These are phyloP conservation scores for Platyrinchus mystaceus DNA, from an alignment of 2,797 vertebrate species.

Conservation along the genomic window DNA sequence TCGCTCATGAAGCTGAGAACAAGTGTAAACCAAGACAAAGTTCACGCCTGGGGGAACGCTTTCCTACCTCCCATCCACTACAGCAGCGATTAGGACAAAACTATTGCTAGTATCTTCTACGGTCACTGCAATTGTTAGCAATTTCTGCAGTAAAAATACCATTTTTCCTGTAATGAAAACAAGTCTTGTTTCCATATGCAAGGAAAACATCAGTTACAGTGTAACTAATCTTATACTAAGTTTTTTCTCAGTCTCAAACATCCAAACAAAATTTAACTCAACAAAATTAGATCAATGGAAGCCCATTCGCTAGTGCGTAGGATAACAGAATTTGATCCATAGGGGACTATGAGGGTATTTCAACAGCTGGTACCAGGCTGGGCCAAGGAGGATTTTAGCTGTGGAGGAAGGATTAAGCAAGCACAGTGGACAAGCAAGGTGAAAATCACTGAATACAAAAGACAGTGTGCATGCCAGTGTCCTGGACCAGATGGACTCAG, in stretches of 20 bases:
- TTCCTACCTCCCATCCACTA: background rate
- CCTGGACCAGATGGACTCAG: background rate
- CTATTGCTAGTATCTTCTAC: background rate
- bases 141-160: background rate
- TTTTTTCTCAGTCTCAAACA: background rate
- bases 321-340: background rate
- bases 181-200: background rate
- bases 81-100: background rate
- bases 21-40: constrained; percentile 43
- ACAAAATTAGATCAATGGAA: background rate
- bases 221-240: background rate
- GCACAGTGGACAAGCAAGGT: background rate
- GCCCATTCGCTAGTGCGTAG: background rate
- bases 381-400: background rate
- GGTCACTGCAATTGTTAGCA: background rate
- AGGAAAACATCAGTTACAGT: background rate
- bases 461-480: fast-evolving
- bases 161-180: background rate
- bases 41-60: constrained; percentile 9
- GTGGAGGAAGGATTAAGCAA: background rate
- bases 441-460: background rate
- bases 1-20: constrained; percentile 47
- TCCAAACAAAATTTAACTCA: background rate
- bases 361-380: background rate
- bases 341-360: background rate